Conservation (phyloP, 1,140 invertebrate genomes). For the Aricia agestis region DNA sequence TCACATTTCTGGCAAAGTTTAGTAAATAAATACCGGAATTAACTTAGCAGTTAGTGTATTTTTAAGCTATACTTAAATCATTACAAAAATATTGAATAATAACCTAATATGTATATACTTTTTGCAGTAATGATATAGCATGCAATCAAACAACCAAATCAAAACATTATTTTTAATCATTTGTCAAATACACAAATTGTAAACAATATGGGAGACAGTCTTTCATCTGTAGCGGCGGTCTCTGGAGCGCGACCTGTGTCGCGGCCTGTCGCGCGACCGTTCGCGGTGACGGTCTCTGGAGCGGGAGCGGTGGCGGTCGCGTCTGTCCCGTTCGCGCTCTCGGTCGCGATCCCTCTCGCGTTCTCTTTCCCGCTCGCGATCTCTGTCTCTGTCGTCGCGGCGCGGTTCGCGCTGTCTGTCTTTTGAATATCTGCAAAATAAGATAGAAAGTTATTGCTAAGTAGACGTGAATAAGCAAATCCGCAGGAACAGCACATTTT, state of each 20-base stretch:
- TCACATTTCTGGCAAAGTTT: neutral
- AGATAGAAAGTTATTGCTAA: conserved; percentile 2
- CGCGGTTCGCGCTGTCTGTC: conserved; percentile 38
- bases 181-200: conserved; percentile 41
- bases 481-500: too few species aligned
- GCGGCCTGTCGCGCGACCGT: conserved; percentile 45
- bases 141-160: conserved; percentile 10
- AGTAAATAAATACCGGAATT: too few species aligned
- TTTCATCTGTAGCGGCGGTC: conserved; percentile 65
- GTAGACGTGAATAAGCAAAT: too few species aligned
- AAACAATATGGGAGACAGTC: conserved; percentile 30
- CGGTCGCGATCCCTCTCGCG: conserved; percentile 49
- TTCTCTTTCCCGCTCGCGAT: conserved; percentile 42
- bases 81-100: too few species aligned
- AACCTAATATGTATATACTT: too few species aligned
- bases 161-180: conserved; percentile 41
- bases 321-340: conserved; percentile 40
- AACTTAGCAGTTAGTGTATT: too few species aligned
- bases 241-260: conserved; percentile 52
- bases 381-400: conserved; percentile 50
- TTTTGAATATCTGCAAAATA: conserved; percentile 53
- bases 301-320: conserved; percentile 37
- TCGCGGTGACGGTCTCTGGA: conserved; percentile 44
- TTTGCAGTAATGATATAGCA: too few species aligned
- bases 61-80: too few species aligned